Conservation (phyloP, 2,888 invertebrate species). For the Schizaphis graminum region DNA sequence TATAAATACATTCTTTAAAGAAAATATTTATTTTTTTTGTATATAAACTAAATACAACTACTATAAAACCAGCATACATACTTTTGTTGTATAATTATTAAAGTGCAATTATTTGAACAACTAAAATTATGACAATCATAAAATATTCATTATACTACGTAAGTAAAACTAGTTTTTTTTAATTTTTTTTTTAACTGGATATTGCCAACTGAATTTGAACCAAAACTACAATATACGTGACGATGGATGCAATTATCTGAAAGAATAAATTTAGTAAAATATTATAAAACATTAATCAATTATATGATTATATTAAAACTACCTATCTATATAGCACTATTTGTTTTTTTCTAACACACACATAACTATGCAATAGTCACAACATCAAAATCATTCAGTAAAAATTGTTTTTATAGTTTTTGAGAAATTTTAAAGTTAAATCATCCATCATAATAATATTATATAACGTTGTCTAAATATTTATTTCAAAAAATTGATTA, state of each 20-base stretch:
- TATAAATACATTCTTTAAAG: too few species aligned
- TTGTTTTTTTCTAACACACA: too few species aligned
- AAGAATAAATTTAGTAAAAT: neutral
- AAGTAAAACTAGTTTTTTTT: neutral
- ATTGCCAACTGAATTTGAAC: slow-evolving; percentile 46
- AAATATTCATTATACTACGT: neutral
- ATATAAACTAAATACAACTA: neutral
- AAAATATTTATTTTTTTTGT: neutral
- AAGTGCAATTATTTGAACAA: neutral
- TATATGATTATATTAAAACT: too few species aligned
- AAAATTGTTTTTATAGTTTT: too few species aligned
- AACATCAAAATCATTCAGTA: too few species aligned
- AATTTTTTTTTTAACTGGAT: neutral
- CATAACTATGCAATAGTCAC: too few species aligned
- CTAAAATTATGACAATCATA: neutral
- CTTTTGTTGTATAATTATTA: neutral
- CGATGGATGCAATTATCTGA: slow-evolving; percentile 48
- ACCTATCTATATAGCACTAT: too few species aligned
- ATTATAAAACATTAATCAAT: too few species aligned
- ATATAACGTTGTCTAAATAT: too few species aligned
- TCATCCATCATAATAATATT: too few species aligned
- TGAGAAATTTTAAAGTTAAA: too few species aligned
- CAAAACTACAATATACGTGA: slow-evolving; percentile 46
- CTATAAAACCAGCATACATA: neutral
- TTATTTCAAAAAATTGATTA: neutral